These are phyloP conservation scores for Amitus sp. DNA, from an alignment of 2,888 invertebrate species.

Conservation along the genomic window DNA sequence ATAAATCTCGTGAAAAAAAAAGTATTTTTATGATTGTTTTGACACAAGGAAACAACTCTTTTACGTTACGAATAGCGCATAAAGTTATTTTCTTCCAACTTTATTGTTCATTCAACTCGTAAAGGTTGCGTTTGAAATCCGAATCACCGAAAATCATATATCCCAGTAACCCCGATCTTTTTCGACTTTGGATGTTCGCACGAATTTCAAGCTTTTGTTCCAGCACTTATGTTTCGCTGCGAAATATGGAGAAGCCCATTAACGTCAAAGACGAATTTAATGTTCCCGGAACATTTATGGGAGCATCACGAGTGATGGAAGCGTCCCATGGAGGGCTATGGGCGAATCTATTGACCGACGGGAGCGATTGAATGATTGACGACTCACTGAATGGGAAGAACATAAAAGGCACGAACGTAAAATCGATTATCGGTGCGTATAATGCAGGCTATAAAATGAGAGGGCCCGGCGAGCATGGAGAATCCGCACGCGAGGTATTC, in stretches of 20 bases:
- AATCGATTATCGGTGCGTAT: conserved; percentile 28
- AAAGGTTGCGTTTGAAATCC: no score
- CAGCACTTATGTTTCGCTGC: no score
- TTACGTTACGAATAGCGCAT: no score
- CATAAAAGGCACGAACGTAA: conserved; percentile 24
- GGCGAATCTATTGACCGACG: conserved; percentile 11
- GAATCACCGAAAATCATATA: no score
- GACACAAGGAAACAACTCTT: no score
- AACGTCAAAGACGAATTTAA: neutral
- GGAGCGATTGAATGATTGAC: conserved; percentile 28
- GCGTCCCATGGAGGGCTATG: neutral
- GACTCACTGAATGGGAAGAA: conserved; percentile 15
- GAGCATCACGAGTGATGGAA: neutral
- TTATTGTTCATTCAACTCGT: no score
- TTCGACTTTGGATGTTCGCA: no score
- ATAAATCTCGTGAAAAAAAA: no score
- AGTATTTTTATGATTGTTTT: no score
- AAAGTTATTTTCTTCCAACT: no score
- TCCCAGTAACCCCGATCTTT: no score
- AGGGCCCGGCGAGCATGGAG: conserved; percentile 17
- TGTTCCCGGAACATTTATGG: neutral
- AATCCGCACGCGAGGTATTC: neutral
- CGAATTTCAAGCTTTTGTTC: no score
- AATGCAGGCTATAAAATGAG: conserved; percentile 34
- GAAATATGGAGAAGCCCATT: neutral